Evolutionary conservation across 1,140 invertebrate genomes (phyloP).

Genomic region (Bradynema listronoti): DNA sequence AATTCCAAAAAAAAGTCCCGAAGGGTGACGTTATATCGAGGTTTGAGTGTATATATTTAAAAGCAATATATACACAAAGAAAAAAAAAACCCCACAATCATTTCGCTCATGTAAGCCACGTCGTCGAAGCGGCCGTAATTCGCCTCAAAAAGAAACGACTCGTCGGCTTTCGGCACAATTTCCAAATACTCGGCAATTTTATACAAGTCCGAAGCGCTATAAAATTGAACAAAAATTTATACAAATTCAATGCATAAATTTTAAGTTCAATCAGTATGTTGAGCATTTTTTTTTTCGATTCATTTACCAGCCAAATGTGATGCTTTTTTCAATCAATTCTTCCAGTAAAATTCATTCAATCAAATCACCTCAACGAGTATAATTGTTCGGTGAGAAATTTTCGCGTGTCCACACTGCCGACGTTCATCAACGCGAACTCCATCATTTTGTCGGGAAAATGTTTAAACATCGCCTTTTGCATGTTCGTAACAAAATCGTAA

Average conservation of each 20-base stretch:
- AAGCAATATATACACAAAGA: slow-evolving; percentile 15
- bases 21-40: background rate
- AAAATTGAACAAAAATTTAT: background rate
- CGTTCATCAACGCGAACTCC: slow-evolving; percentile 82
- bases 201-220: slow-evolving; percentile 65
- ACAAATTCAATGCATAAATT: background rate
- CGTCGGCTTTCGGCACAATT: slow-evolving; percentile 67
- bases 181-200: slow-evolving; percentile 75
- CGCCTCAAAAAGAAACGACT: background rate
- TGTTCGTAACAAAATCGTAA: slow-evolving; percentile 55
- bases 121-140: slow-evolving; percentile 22
- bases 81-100: slow-evolving; percentile 29
- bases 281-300: too few relatives aligned
- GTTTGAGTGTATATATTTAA: too few relatives aligned
- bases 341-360: too few relatives aligned
- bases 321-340: too few relatives aligned
- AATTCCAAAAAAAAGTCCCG: too few relatives aligned
- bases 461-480: slow-evolving; percentile 80
- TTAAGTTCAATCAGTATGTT: background rate
- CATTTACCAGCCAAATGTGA: too few relatives aligned
- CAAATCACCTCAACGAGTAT: slow-evolving; percentile 66
- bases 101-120: slow-evolving; percentile 34
- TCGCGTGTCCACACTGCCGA: slow-evolving; percentile 83
- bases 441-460: slow-evolving; percentile 68
- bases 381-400: slow-evolving; percentile 80